Evolutionary conservation across 2,888 invertebrate species (phyloP).

Genomic region (Cephus rjabovi): DNA sequence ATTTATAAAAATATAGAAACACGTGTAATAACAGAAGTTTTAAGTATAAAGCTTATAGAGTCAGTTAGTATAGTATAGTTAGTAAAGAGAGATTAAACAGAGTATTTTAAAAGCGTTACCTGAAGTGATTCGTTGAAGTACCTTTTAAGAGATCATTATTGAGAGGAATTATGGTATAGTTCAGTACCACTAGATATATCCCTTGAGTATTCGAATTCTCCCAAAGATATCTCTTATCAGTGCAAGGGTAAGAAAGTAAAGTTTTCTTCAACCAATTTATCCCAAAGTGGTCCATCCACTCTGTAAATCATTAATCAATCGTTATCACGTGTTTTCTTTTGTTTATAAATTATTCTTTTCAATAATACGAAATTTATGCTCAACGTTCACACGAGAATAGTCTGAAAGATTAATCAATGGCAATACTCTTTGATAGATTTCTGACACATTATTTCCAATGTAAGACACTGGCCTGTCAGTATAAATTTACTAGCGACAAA

Average conservation of each 20-base stretch:
- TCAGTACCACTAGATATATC: background rate
- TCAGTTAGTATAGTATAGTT: background rate
- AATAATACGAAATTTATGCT: background rate
- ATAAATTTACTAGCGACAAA: background rate
- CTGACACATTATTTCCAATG: background rate
- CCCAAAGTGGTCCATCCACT: background rate
- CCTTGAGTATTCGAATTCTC: background rate
- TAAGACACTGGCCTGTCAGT: background rate
- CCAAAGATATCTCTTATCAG: background rate
- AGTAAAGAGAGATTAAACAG: background rate
- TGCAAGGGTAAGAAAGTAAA: background rate
- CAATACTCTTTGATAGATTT: background rate
- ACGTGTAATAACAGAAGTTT: background rate
- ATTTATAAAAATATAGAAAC: background rate
- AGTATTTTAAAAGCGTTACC: background rate
- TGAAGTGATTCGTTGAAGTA: background rate
- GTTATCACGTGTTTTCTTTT: background rate
- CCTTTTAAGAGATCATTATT: background rate
- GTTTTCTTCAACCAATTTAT: background rate
- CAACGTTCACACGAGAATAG: background rate
- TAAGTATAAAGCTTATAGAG: background rate
- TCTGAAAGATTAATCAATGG: background rate
- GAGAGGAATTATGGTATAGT: background rate
- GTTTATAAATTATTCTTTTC: background rate
- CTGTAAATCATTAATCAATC: background rate